These are phyloP conservation scores for Bombus picipes DNA, from an alignment of 1,140 invertebrate species.

Conservation along the genomic window DNA sequence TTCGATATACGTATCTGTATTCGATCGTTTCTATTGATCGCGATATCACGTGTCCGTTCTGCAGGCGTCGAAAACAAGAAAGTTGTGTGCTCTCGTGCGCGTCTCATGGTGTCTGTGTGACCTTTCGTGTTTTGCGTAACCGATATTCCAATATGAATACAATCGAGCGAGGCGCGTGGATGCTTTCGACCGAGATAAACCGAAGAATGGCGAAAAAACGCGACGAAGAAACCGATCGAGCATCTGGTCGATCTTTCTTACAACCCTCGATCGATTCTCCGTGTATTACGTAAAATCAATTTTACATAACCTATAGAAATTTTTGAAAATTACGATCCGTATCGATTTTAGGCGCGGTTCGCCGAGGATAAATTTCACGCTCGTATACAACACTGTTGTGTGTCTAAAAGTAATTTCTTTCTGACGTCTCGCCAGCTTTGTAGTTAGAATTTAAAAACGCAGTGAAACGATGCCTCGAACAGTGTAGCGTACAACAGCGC, in stretches of 20 bases:
- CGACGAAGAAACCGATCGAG: not conserved
- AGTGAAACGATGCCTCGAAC: no score
- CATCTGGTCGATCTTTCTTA: not conserved
- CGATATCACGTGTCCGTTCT: not conserved
- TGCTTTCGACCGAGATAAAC: conserved; percentile 44
- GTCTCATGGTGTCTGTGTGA: conserved; percentile 50
- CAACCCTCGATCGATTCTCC: not conserved
- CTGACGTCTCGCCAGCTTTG: no score
- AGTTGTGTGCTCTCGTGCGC: conserved; percentile 20
- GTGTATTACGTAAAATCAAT: not conserved
- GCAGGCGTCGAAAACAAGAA: not conserved
- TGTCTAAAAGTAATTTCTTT: no score
- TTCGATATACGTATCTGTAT: no score
- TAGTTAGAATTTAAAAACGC: no score
- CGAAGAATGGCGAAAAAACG: conserved; percentile 26
- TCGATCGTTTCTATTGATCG: not conserved
- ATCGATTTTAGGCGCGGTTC: not conserved
- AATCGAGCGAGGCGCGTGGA: conserved; percentile 41
- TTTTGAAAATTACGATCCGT: not conserved
- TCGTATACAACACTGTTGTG: no score
- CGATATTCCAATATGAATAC: conserved; percentile 62
- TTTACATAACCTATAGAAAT: not conserved
- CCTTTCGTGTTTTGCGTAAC: conserved; percentile 66
- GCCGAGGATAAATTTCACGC: not conserved
- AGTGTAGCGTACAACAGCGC: no score